Evolutionary conservation across 2,113 vertebrate genomes (phyloP).

Genomic region (Nyctereutes procyonoides): DNA sequence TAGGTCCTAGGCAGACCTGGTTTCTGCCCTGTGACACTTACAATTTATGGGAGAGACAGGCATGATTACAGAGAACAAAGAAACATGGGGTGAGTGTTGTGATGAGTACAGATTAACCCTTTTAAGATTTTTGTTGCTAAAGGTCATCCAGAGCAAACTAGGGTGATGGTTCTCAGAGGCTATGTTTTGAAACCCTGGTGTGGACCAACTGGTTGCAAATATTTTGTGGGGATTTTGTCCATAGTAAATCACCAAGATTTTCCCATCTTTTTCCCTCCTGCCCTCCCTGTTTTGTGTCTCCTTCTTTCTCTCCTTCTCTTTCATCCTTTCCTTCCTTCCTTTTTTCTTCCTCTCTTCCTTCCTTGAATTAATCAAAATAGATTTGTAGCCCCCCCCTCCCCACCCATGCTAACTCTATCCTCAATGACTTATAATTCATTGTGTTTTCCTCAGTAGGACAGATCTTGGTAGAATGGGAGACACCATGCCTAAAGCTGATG

Average conservation of each 20-base stretch:
- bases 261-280: background rate
- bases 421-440: background rate
- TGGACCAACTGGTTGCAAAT: background rate
- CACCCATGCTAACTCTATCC: background rate
- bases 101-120: background rate
- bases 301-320: too few relatives aligned
- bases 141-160: background rate
- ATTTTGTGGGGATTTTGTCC: background rate
- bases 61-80: background rate
- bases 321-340: background rate
- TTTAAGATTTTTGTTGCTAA: background rate
- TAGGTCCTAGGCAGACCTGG: background rate
- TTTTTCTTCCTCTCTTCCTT: background rate
- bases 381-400: background rate
- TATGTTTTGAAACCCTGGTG: background rate
- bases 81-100: accelerated
- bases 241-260: background rate
- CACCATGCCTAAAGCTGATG: accelerated
- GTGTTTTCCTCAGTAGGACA: background rate
- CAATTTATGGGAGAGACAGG: background rate
- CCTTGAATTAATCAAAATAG: background rate
- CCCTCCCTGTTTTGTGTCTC: too few relatives aligned
- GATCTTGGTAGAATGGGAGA: too few relatives aligned
- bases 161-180: too few relatives aligned
- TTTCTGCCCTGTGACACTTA: background rate